phyloP scores from a whole-genome alignment of 2,888 invertebrate genomes.

The Drosophila testacea region DNA sequence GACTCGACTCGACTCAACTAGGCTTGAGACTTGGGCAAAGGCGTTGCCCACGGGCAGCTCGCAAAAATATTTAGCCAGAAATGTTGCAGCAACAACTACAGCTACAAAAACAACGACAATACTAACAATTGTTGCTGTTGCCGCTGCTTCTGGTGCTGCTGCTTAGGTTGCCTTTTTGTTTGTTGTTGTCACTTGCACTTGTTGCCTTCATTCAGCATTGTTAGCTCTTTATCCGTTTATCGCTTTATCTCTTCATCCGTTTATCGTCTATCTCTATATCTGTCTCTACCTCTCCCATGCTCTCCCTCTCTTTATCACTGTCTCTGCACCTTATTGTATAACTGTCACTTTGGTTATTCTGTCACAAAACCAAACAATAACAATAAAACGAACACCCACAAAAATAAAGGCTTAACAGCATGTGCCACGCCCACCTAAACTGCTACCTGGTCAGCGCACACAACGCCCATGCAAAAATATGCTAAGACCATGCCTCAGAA shows the following conservation, averaged over 20 bases:
- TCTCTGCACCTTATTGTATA: conserved; percentile 57
- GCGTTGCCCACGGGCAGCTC: conserved; percentile 54
- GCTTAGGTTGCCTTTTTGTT: conserved; percentile 14
- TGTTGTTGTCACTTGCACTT: conserved; percentile 73
- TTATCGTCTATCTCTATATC: conserved; percentile 1
- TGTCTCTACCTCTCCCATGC: conserved; percentile 10
- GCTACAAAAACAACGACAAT: neutral
- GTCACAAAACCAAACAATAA: conserved; percentile 11
- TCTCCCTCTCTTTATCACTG: conserved; percentile 16
- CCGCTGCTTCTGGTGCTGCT: conserved; percentile 7
- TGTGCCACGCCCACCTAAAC: conserved; percentile 53
- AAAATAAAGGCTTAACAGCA: conserved; percentile 20
- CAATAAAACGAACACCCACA: neutral
- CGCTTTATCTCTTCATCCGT: conserved; percentile 15
- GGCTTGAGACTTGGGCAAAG: conserved; percentile 30
- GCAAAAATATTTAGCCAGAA: conserved; percentile 57
- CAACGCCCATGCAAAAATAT: conserved; percentile 33
- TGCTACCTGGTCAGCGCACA: conserved; percentile 50
- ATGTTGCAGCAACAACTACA: conserved; percentile 31
- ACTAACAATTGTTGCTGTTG: conserved; percentile 15
- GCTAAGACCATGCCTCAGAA: conserved; percentile 34
- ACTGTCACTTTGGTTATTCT: conserved; percentile 30
- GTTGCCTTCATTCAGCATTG: conserved; percentile 49
- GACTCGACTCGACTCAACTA: conserved; percentile 26
- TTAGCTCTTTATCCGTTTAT: conserved; percentile 40